Evolutionary conservation across 35 echinoderm and acorn worm species (phyloP).

Genomic region (Apostichopus japonicus): DNA sequence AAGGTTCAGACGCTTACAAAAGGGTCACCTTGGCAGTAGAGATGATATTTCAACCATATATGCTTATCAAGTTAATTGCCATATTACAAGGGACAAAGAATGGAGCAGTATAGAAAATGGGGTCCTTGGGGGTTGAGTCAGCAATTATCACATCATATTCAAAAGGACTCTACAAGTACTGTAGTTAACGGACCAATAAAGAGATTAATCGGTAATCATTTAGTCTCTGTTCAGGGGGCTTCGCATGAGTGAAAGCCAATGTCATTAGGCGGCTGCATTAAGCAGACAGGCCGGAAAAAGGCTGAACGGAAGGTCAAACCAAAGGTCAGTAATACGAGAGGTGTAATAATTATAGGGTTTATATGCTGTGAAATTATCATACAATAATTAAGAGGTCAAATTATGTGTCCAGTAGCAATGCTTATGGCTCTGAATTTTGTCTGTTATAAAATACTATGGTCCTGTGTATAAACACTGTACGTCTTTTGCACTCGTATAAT

Average conservation of each 20-base stretch:
- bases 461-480: too few relatives aligned
- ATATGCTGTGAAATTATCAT: too few relatives aligned
- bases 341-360: background rate
- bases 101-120: background rate
- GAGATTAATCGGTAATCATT: slow-evolving; percentile 14
- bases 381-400: too few relatives aligned
- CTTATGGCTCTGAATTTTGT: too few relatives aligned
- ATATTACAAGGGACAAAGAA: slow-evolving; percentile 1
- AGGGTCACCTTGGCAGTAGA: slow-evolving; percentile 1
- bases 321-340: background rate
- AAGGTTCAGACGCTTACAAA: background rate
- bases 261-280: background rate
- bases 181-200: background rate
- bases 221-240: background rate
- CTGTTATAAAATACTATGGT: too few relatives aligned
- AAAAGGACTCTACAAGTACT: background rate
- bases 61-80: slow-evolving; percentile 22
- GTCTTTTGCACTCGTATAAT: too few relatives aligned
- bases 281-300: background rate
- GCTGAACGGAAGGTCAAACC: background rate
- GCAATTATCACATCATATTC: slow-evolving; percentile 33
- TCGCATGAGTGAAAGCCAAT: background rate
- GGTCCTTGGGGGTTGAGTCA: background rate
- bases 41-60: slow-evolving; percentile 42
- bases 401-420: too few relatives aligned